Conservation (phyloP, 2,113 vertebrate genomes). For the Tympanuchus pallidicinctus region DNA sequence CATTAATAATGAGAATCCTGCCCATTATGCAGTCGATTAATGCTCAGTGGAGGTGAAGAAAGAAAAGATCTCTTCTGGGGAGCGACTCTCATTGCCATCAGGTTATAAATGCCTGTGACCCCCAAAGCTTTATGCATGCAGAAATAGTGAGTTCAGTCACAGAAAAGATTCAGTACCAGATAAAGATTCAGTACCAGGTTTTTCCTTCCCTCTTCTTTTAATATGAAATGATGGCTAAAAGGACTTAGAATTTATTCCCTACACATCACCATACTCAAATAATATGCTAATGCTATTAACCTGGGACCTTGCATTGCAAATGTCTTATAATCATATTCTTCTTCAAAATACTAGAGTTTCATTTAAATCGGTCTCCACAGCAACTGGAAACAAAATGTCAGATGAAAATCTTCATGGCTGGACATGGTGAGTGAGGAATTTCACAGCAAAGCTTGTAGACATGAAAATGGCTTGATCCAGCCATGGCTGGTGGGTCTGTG, state of each 20-base stretch:
- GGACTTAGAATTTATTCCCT: constrained; percentile 54
- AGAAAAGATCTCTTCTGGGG: background rate
- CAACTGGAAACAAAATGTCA: constrained; percentile 12
- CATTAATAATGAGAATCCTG: background rate
- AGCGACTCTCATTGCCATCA: background rate
- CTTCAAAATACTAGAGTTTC: constrained; percentile 64
- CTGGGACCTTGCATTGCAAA: constrained; percentile 51
- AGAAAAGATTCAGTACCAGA: background rate
- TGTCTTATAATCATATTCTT: constrained; percentile 55
- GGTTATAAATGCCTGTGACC: constrained; percentile 32
- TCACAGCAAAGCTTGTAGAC: background rate
- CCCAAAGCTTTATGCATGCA: constrained; percentile 6
- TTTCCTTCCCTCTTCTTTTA: constrained; percentile 37
- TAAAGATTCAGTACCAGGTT: background rate
- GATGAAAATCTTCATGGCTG: constrained; percentile 12
- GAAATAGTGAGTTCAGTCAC: background rate
- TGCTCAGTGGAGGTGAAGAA: background rate
- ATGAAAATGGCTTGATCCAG: background rate
- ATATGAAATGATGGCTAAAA: constrained; percentile 15
- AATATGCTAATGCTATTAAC: constrained; percentile 66
- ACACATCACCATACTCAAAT: constrained; percentile 30
- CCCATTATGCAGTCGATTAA: constrained; percentile 27
- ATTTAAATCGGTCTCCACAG: constrained; percentile 69
- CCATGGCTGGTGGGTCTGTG: background rate
- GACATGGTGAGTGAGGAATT: accelerated